Base-by-base conservation (phyloP, 2,888 invertebrate genomes). In the Arctia plantaginis region DNA sequence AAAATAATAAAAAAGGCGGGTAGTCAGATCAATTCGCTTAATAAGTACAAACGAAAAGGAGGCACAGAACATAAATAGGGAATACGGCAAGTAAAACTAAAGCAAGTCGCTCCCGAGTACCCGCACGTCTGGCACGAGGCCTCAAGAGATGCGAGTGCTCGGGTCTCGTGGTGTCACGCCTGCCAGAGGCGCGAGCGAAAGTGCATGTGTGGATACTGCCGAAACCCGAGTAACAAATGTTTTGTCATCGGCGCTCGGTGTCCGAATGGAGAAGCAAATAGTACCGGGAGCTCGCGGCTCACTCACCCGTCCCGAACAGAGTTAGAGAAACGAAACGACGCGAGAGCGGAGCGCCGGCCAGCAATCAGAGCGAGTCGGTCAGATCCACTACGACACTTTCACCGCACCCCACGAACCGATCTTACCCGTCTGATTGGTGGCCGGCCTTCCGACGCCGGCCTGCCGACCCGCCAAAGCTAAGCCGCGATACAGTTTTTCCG, bases 141-240 rank as follows among this genome's bases (percentile, higher is more conserved):
- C 69, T 39, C 64, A 39, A 75, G 71, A 64, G 68, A 62, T 80
- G 79, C 80, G 77, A 69, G 77, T 78, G 80, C 77, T 74, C 78
- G 76, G 75, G 80, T 79, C 69, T 23, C 69, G 71, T 72, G 69
- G 70, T 18, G 73, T 69, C 77, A 70, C 83, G 82, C 80, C 83
- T 74, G 84, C 85, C 81, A 83, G 86, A 89, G 90, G 92, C 93
- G 94, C 94, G 91, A 92, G 94, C 93, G 94, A 94, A 94, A 94
- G 95, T 94, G 94, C 92, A 90, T 90, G 93, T 92, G 94, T 92
- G 93, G 93, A 92, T 91, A 91, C 90, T 89, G 92, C 92, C 92
- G 90, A 88, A 83, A 89, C 90, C 91, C 91, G 90, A 90, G 81
- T 87, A 89, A 90, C 84, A 82, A 88, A 87, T 83, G 78, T 66